Conservation (phyloP, 2,888 invertebrate genomes). For the Oscheius myriophilus region DNA sequence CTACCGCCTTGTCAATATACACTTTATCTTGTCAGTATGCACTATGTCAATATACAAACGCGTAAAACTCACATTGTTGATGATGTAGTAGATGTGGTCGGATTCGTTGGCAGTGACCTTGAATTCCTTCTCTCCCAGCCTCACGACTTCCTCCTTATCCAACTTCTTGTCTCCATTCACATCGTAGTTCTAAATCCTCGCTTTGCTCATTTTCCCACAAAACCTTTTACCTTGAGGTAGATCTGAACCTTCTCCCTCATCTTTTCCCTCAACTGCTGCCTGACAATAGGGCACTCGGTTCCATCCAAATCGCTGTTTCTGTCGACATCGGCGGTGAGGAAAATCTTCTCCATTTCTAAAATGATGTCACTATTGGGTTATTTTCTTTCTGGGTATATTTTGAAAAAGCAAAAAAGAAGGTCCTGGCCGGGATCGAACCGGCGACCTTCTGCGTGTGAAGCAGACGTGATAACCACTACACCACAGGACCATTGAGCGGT, state of each 20-base stretch:
- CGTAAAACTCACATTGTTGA: background rate
- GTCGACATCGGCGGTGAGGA: constrained; percentile 27
- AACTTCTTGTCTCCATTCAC: constrained; percentile 6
- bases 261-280: constrained; percentile 20
- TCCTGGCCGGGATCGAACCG: constrained; percentile 59
- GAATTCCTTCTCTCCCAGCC: constrained; percentile 11
- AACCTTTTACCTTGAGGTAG: constrained; percentile 8
- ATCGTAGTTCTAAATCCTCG: constrained; percentile 11
- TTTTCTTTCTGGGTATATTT: background rate
- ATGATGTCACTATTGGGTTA: background rate
- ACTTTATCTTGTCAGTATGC: too few species aligned
- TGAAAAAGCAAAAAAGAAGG: background rate
- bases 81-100: constrained; percentile 1
- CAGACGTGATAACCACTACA: constrained; percentile 68
- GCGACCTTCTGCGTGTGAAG: constrained; percentile 68
- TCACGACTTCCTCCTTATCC: constrained; percentile 15
- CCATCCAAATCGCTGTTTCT: constrained; percentile 33
- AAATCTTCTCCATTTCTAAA: constrained; percentile 21
- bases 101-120: background rate
- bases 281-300: constrained; percentile 24
- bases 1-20: too few species aligned
- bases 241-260: constrained; percentile 24
- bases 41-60: background rate
- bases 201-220: background rate
- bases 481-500: constrained; percentile 21